phyloP scores from a whole-genome alignment of 2,797 vertebrate genomes.

The Podarcis lilfordi region DNA sequence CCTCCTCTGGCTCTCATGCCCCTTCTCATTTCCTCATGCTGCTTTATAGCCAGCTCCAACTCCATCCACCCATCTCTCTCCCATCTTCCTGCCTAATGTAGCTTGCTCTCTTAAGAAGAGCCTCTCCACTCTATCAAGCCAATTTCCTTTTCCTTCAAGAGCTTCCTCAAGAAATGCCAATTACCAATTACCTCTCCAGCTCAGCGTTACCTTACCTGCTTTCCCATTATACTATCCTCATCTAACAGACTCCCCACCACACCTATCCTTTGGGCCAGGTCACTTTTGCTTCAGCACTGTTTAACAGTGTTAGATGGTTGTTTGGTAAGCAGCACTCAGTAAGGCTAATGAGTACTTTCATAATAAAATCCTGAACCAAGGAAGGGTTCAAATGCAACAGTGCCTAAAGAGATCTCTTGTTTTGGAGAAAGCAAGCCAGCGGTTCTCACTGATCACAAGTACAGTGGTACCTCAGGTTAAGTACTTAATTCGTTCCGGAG shows the following conservation, averaged over 20 bases:
- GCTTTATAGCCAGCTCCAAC: background rate
- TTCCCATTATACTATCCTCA: background rate
- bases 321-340: background rate
- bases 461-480: too few relatives aligned
- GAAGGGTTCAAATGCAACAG: background rate
- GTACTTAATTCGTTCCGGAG: too few relatives aligned
- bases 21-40: background rate
- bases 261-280: background rate
- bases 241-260: background rate
- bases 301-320: background rate
- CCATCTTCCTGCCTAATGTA: background rate
- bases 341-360: background rate
- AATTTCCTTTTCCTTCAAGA: background rate
- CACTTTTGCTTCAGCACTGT: background rate
- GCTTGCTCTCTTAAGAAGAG: background rate
- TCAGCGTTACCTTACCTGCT: background rate
- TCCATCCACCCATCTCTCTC: background rate
- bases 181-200: background rate
- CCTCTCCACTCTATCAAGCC: background rate
- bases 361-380: background rate
- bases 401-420: background rate
- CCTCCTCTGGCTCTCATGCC: too few relatives aligned
- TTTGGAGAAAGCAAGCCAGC: background rate
- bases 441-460: background rate
- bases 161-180: background rate